Conservation (phyloP, 1,140 invertebrate genomes). For the Zeugodacus cucurbitae region DNA sequence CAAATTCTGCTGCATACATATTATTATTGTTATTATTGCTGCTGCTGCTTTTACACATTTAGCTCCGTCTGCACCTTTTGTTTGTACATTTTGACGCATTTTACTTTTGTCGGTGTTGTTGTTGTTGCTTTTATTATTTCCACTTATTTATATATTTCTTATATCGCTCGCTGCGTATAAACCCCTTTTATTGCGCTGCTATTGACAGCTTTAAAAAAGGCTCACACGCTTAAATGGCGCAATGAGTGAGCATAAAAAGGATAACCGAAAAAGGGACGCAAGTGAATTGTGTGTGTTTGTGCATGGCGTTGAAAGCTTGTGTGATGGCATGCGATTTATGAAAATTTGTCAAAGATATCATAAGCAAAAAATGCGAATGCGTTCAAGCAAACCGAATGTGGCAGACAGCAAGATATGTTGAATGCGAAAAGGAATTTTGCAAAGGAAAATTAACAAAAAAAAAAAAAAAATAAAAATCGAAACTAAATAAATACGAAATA, state of each 20-base stretch:
- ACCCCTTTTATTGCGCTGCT: not conserved
- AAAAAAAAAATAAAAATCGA: not conserved
- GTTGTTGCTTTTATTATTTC: not conserved
- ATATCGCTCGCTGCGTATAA: not conserved
- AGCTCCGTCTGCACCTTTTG: not conserved
- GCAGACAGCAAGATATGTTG: not conserved
- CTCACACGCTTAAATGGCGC: not conserved
- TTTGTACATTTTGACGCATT: not conserved
- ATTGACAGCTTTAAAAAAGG: not conserved
- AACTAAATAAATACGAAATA: not conserved
- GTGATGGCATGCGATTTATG: conserved; percentile 14
- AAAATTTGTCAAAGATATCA: not conserved
- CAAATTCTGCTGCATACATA: not conserved
- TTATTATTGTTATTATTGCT: not conserved
- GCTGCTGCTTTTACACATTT: not conserved
- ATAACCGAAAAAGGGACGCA: not conserved
- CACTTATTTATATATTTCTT: not conserved
- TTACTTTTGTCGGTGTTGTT: not conserved
- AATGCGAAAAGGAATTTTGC: not conserved
- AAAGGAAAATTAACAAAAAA: not conserved
- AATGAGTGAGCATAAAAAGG: conserved; percentile 1
- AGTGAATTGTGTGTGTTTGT: not conserved
- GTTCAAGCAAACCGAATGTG: not conserved
- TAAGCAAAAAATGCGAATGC: not conserved
- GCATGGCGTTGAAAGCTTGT: not conserved